Evolutionary conservation across 2,888 invertebrate genomes (phyloP).

Genomic region (Sinodicranocentrus sp.): DNA sequence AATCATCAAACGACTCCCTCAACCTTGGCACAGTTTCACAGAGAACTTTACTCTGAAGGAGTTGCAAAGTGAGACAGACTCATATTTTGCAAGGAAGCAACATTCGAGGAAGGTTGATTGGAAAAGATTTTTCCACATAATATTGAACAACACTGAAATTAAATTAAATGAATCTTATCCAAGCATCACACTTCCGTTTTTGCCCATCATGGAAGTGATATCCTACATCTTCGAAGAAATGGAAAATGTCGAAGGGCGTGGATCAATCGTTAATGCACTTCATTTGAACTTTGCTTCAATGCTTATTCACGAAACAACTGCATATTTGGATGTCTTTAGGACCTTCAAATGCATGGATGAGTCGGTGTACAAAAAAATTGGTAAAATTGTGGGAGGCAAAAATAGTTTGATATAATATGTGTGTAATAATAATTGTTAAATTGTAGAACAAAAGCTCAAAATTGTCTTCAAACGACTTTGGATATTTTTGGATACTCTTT

Average conservation of each 20-base stretch:
- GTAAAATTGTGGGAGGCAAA: neutral
- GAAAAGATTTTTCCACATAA: slow-evolving; percentile 50
- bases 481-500: slow-evolving; percentile 54
- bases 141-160: slow-evolving; percentile 40
- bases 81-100: neutral
- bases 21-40: neutral
- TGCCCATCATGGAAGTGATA: slow-evolving; percentile 16
- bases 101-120: slow-evolving; percentile 16
- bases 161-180: slow-evolving; percentile 10
- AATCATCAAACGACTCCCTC: neutral
- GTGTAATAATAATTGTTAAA: neutral
- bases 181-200: neutral
- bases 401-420: neutral
- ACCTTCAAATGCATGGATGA: slow-evolving; percentile 39
- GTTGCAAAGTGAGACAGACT: slow-evolving; percentile 32
- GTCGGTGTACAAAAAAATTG: slow-evolving; percentile 30
- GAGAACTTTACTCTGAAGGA: slow-evolving; percentile 6
- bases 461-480: too few species aligned
- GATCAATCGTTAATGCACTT: slow-evolving; percentile 12
- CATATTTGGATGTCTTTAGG: slow-evolving; percentile 41
- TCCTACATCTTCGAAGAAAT: neutral
- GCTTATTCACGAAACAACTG: slow-evolving; percentile 49
- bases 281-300: slow-evolving; percentile 42
- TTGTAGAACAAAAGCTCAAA: neutral
- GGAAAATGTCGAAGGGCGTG: too few species aligned